Evolutionary conservation across 30 jellyfish, hydroid and myxozoan species (phyloP).

Genomic region (Hydractinia symbiolongicarpus): DNA sequence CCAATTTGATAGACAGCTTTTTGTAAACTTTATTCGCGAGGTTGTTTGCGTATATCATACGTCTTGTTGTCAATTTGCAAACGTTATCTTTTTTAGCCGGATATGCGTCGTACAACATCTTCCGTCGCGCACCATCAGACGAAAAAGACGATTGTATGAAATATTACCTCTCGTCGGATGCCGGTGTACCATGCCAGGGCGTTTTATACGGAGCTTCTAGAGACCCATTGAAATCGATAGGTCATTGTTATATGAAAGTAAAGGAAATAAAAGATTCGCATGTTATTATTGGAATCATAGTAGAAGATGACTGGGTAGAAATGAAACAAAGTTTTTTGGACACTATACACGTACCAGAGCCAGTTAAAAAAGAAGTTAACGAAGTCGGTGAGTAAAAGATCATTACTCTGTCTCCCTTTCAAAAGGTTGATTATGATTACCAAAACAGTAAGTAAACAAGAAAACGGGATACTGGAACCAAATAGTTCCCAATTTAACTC

Average conservation of each 20-base stretch:
- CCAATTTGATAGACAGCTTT: too few relatives aligned
- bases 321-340: conserved; percentile 13
- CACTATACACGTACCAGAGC: conserved; percentile 23
- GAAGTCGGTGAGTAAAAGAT: conserved; percentile 12
- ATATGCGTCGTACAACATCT: conserved; percentile 15
- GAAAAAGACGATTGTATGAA: conserved; percentile 16
- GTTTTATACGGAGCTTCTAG: conserved; percentile 21
- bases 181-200: conserved; percentile 12
- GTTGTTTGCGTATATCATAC: too few relatives aligned
- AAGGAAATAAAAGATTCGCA: conserved; percentile 7
- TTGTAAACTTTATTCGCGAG: too few relatives aligned
- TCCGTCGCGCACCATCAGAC: neutral
- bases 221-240: conserved; percentile 29
- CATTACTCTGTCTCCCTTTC: too few relatives aligned
- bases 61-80: too few relatives aligned
- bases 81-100: conserved; percentile 3
- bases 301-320: conserved; percentile 39
- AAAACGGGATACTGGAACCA: too few relatives aligned
- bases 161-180: conserved; percentile 15
- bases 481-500: too few relatives aligned
- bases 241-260: conserved; percentile 19
- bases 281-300: conserved; percentile 26
- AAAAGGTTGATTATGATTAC: too few relatives aligned
- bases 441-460: too few relatives aligned
- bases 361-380: neutral